Base-by-base conservation (phyloP, 2,888 invertebrate species). In the Iselma pallidipennis region DNA sequence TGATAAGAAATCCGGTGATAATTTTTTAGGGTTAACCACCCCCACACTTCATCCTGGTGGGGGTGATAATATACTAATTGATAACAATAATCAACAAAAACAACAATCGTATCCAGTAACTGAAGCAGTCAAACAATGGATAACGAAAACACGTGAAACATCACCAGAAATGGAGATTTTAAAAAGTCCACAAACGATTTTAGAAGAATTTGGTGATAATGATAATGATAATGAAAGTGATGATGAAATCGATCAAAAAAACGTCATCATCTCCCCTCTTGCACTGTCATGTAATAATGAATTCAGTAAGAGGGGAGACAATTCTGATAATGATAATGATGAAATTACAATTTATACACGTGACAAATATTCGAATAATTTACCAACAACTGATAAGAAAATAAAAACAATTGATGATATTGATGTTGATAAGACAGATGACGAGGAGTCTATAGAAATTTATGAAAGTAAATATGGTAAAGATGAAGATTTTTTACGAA, bases 81-180 rank as follows among this genome's bases (percentile, higher is more conserved):
- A n/a, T n/a, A n/a, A n/a, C n/a, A n/a, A n/a, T n/a, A n/a, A n/a
- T 16, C 31, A 48, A 10, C 23, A 57, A 28, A 26, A 42, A 26
- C 49, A 53, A 12, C 59, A 68, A 23, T 59, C 72, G 55, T 81
- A 82, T 68, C 85, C 86, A 10, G 85, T 88, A 59, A 87, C 86
- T 3, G 80, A 83, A 50, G 87, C 87, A 0, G 87, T 88, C 1
- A 85, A 82, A 51, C 83, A 85, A 57, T 88, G 88, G 88, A 82
- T 88, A 68, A 79, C 80, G 49, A 79, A 80, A 65, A 81, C 81
- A 4, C 72, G 81, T 10, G 82, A 82, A 66, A 78, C 73, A 14
- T 81, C 81, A 6, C 82, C 82, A 0, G 82, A 82, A 45, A 73
- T 82, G 5, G 81, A 82, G 58, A 74, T 82, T 50, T 72, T 82